Percentiles rank a stretch among this genome's conserved stretches.
Evolutionary conservation across 2,888 invertebrate genomes (phyloP).

Genomic region (Agrenia bidenticulata): DNA sequence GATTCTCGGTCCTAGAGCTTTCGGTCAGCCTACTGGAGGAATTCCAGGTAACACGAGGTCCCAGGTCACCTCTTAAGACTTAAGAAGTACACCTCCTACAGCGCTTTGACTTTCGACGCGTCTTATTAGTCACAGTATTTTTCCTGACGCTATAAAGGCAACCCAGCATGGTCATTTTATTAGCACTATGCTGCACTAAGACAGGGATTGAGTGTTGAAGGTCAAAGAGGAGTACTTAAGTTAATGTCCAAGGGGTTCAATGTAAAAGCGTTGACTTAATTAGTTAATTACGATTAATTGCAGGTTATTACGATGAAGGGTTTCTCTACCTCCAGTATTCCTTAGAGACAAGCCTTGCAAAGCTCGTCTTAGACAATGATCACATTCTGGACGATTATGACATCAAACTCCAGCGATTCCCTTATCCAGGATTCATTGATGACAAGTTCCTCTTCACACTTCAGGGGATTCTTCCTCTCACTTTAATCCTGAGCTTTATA

Average conservation of each 20-base stretch:
- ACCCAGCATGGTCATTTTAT: too few species aligned
- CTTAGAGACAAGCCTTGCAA: conserved; percentile 58
- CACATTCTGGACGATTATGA: conserved; percentile 23
- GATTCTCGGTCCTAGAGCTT: conserved; percentile 67
- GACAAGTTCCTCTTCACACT: conserved; percentile 67
- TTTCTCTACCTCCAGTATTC: conserved; percentile 68
- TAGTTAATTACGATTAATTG: not conserved
- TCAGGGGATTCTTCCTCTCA: conserved; percentile 55
- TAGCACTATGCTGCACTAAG: too few species aligned
- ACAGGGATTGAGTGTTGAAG: too few species aligned
- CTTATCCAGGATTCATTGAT: conserved; percentile 69
- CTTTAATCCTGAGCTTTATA: conserved; percentile 61
- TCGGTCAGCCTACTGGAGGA: conserved; percentile 60
- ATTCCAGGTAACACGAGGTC: conserved; percentile 66
- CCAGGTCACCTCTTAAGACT: too few species aligned
- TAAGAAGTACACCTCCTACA: too few species aligned
- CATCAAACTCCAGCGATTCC: conserved; percentile 62
- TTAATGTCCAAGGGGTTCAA: too few species aligned
- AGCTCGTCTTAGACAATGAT: conserved; percentile 22
- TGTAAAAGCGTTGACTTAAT: too few species aligned
- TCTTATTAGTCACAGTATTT: too few species aligned
- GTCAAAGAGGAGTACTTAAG: too few species aligned
- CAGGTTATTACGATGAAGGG: conserved; percentile 63
- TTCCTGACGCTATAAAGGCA: too few species aligned
- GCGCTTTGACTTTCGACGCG: too few species aligned